phyloP scores from a whole-genome alignment of 2,888 invertebrate species.

The Malthinus seriepunctatus region DNA sequence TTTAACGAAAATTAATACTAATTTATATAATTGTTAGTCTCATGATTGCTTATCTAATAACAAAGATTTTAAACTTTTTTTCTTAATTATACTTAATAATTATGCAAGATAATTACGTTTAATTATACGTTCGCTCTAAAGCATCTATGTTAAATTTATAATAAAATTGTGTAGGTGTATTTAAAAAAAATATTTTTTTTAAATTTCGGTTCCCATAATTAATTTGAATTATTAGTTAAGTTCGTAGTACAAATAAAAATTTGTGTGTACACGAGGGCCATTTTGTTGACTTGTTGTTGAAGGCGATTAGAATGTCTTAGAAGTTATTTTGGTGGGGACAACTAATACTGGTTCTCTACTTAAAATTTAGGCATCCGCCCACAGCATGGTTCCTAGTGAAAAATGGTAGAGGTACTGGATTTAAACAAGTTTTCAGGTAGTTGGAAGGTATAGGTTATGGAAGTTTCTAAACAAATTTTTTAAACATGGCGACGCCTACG shows the following conservation, averaged over 20 bases:
- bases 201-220: neutral
- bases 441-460: neutral
- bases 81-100: slow-evolving; percentile 5
- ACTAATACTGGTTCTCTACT: slow-evolving; percentile 18
- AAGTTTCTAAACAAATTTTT: neutral
- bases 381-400: slow-evolving; percentile 12
- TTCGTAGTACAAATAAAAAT: neutral
- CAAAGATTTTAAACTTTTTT: neutral
- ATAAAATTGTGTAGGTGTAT: slow-evolving; percentile 1
- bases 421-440: slow-evolving; percentile 3
- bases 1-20: neutral
- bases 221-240: neutral
- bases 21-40: neutral
- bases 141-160: neutral
- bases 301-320: slow-evolving; percentile 17
- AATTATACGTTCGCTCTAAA: slow-evolving; percentile 1
- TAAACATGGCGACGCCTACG: neutral
- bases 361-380: slow-evolving; percentile 21
- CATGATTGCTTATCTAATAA: neutral
- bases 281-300: slow-evolving; percentile 4
- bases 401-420: slow-evolving; percentile 9
- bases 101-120: slow-evolving; percentile 1
- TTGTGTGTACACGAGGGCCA: neutral
- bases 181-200: neutral
- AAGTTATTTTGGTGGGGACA: slow-evolving; percentile 11